These are phyloP conservation scores for Hyperoodon ampullatus DNA, from an alignment of 2,113 vertebrate genomes.

Conservation along the genomic window DNA sequence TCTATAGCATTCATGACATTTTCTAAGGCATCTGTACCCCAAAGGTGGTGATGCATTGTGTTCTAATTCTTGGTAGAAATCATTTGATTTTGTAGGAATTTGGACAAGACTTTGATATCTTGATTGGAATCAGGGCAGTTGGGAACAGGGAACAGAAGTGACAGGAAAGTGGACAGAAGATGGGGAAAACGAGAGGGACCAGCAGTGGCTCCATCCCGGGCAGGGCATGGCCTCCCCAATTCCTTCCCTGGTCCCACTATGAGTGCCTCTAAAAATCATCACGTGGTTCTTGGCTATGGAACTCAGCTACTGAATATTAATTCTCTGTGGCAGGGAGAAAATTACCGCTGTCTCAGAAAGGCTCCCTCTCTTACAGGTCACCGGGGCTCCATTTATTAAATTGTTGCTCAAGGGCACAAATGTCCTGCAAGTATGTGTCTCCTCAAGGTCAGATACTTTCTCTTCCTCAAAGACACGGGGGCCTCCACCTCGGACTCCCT, in stretches of 20 bases:
- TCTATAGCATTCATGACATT: neutral
- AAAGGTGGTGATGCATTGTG: neutral
- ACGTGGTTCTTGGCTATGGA: neutral
- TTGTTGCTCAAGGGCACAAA: conserved; percentile 7
- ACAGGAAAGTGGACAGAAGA: neutral
- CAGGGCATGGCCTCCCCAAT: no score
- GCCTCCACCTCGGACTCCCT: neutral
- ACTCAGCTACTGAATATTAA: neutral
- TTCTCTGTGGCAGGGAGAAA: neutral
- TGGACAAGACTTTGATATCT: neutral
- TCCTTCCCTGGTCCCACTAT: neutral
- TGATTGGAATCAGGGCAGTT: neutral
- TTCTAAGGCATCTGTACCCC: neutral
- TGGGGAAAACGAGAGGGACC: neutral
- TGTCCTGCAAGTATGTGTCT: neutral
- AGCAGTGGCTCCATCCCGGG: neutral
- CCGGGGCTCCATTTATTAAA: neutral
- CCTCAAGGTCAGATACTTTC: neutral
- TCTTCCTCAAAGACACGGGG: neutral
- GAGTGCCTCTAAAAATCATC: neutral
- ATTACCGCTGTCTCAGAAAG: neutral
- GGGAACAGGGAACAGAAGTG: neutral
- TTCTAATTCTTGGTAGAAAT: neutral
- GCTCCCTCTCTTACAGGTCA: conserved; percentile 38
- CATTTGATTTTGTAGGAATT: neutral